These are phyloP conservation scores for Coleophora deauratella DNA, from an alignment of 2,888 invertebrate genomes.

Conservation along the genomic window DNA sequence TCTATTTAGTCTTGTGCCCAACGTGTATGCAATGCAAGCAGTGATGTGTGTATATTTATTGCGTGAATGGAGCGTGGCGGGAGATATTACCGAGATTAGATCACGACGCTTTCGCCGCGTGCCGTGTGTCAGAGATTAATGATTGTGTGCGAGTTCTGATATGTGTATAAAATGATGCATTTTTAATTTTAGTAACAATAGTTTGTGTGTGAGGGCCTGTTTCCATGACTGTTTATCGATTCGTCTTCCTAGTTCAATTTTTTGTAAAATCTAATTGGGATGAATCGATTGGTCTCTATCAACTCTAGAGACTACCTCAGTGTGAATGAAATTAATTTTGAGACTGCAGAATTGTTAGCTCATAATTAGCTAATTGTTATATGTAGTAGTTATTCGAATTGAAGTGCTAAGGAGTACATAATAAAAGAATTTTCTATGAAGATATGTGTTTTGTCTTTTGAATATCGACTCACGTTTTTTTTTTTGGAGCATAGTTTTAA, in stretches of 20 bases:
- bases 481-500: too few relatives aligned
- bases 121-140: conserved; percentile 20
- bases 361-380: conserved; percentile 60
- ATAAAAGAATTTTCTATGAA: conserved; percentile 65
- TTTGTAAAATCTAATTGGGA: conserved; percentile 11
- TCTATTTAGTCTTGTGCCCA: conserved; percentile 20
- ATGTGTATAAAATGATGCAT: conserved; percentile 58
- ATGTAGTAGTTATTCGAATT: conserved; percentile 58
- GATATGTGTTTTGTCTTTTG: too few relatives aligned
- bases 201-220: conserved; percentile 30
- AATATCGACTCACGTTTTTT: too few relatives aligned
- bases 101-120: conserved; percentile 36
- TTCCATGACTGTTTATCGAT: conserved; percentile 33
- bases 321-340: conserved; percentile 66
- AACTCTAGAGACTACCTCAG: conserved; percentile 54
- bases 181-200: conserved; percentile 55
- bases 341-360: conserved; percentile 72
- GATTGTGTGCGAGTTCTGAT: conserved; percentile 21
- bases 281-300: conserved; percentile 40
- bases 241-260: conserved; percentile 24
- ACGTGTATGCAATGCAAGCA: conserved; percentile 42
- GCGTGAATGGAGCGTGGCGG: conserved; percentile 35
- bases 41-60: conserved; percentile 67
- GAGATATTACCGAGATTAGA: conserved; percentile 34
- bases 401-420: conserved; percentile 65